Base-by-base conservation (phyloP, 2,888 invertebrate genomes). In the Drosophila robusta region DNA sequence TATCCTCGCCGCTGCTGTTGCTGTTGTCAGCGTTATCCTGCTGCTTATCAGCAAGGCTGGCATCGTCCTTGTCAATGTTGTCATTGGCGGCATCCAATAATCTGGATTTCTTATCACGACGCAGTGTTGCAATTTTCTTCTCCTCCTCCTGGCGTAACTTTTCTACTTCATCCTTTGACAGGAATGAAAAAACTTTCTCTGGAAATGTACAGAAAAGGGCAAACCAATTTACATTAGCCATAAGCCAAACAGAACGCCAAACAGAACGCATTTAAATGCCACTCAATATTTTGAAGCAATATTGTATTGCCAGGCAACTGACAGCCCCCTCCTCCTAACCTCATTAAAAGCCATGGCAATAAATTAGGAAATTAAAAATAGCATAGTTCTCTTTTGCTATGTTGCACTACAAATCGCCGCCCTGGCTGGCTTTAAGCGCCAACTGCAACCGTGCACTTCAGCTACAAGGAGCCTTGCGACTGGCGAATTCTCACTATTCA, bases 131-230 rank as follows among this genome's bases (percentile, higher is more conserved):
- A 92, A 97, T 96, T 93, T 97, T 97, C 92, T 94, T 95, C 90
- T 97, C 97, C 94, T 98, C 98, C 93, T 98, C 98, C 91, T 97
- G 97, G 93, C 96, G 97, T 94, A 98, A 95, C 93, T 97, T 96
- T 93, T 97, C 97, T 89, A 98, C 95, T 94, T 98, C 98, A 93
- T 97, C 97, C 92, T 96, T 96, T 92, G 97, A 98, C 91, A 98
- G 94, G 93, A 97, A 98, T 93, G 97, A 96, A 94, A 98, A 98
- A 92, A 97, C 96, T 95, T 97, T 97, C 82, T 96, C 97, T 97
- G 71, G 46, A 78, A 78, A 67, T 56, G 56, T 42, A 6, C 38
- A 34, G 58, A 29, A 32, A 51, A 38, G 34, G 29, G 34, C 24
- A 74, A 68, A 64, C 62, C 22, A 47, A 70, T 49, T 38, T 32